Conservation (phyloP, 2,113 vertebrate genomes). For the Psilopsiagon aurifrons region DNA sequence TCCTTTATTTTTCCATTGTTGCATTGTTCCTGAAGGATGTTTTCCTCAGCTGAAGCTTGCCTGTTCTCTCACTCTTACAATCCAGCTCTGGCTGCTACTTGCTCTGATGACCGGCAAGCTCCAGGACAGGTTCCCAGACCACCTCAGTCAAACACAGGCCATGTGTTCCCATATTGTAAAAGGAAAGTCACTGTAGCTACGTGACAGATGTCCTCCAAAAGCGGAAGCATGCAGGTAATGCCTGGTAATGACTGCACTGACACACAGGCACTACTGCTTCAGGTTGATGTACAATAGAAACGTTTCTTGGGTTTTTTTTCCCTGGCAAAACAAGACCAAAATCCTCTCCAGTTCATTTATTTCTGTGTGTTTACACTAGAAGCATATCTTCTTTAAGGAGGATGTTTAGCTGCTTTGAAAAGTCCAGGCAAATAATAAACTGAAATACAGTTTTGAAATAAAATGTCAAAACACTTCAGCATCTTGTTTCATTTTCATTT, state of each 20-base stretch:
- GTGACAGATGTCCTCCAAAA: background rate
- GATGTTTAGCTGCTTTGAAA: background rate
- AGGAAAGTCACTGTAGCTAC: background rate
- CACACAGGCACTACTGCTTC: background rate
- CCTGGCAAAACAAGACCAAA: background rate
- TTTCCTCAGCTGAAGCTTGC: background rate
- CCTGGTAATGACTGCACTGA: background rate
- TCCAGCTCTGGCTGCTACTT: background rate
- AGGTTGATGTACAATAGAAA: background rate
- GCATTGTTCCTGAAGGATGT: background rate
- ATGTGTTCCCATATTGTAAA: background rate
- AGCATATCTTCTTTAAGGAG: background rate
- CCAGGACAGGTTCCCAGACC: background rate
- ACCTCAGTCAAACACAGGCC: background rate
- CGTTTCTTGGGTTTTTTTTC: background rate
- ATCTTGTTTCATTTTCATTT: background rate
- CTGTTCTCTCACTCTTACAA: background rate
- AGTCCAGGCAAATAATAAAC: background rate
- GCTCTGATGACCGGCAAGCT: background rate
- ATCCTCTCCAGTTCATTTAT: background rate
- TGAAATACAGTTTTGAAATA: background rate
- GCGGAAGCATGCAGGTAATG: background rate
- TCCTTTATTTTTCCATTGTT: background rate
- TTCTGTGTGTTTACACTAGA: background rate
- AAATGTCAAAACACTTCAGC: conserved; percentile 1